Evolutionary conservation across 2,797 vertebrate species (phyloP).

Genomic region (Leptatherina wallacei): DNA sequence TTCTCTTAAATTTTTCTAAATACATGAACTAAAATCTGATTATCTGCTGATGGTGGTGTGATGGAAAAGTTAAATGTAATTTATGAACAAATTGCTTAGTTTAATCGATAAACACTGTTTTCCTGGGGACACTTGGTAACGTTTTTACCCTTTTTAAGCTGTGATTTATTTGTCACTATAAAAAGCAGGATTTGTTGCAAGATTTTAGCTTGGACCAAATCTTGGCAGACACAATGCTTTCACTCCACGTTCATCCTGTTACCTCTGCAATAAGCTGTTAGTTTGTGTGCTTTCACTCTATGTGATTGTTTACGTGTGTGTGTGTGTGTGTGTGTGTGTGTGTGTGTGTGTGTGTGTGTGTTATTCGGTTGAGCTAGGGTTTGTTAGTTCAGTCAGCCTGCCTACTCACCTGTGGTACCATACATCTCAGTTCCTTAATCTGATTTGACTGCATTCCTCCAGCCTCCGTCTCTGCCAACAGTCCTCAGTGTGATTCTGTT

Average conservation of each 20-base stretch:
- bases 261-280: neutral
- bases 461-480: conserved; percentile 61
- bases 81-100: neutral
- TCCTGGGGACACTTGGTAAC: neutral
- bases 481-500: conserved; percentile 65
- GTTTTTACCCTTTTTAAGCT: neutral
- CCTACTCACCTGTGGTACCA: conserved; percentile 66
- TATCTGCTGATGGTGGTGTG: neutral
- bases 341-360: conserved; percentile 30
- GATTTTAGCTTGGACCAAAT: neutral
- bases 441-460: conserved; percentile 73
- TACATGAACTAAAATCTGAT: neutral
- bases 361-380: conserved; percentile 27
- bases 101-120: neutral
- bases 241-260: neutral
- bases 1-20: too few relatives aligned
- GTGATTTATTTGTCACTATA: too few relatives aligned
- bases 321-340: too few relatives aligned
- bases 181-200: neutral
- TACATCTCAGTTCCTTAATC: conserved; percentile 74
- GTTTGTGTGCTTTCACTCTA: neutral
- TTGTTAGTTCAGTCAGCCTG: conserved; percentile 54
- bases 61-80: neutral
- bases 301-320: conserved; percentile 28
- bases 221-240: neutral